These are phyloP conservation scores for Neotragus pygmaeus DNA, from an alignment of 2,113 vertebrate genomes.

Conservation along the genomic window DNA sequence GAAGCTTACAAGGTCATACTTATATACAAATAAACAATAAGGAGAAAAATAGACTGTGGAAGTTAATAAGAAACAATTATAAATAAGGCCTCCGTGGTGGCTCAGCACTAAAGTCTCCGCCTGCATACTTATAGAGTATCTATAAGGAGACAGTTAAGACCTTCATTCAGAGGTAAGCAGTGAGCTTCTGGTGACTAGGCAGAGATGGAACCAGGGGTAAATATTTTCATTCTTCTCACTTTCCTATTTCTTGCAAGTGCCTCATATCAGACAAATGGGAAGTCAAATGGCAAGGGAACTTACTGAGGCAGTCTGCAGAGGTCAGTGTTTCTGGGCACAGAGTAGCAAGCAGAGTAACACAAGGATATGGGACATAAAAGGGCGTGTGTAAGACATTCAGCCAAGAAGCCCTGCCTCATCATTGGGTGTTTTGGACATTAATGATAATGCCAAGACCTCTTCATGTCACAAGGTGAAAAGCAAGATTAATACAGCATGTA, in stretches of 20 bases:
- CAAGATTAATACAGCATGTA: not conserved
- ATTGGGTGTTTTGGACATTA: not conserved
- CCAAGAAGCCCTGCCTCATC: not conserved
- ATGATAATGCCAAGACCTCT: conserved; percentile 7
- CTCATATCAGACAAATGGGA: not conserved
- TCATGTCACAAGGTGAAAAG: not conserved
- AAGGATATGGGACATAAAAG: not conserved
- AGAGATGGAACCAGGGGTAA: not conserved
- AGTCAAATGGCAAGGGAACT: not conserved
- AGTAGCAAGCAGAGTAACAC: not conserved
- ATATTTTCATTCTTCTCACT: not conserved
- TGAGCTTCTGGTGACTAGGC: not conserved
- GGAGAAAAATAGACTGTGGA: no score
- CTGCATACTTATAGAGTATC: not conserved
- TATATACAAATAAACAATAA: no score
- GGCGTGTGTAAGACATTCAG: not conserved
- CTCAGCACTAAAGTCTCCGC: no score
- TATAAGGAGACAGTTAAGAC: not conserved
- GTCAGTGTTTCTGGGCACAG: not conserved
- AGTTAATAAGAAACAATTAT: no score
- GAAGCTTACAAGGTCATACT: no score
- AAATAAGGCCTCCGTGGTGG: no score
- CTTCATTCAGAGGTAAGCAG: not conserved
- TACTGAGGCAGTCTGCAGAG: not conserved
- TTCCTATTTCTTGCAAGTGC: not conserved